Evolutionary conservation across 2,113 vertebrate genomes (phyloP).

Genomic region (Pteronura brasiliensis): DNA sequence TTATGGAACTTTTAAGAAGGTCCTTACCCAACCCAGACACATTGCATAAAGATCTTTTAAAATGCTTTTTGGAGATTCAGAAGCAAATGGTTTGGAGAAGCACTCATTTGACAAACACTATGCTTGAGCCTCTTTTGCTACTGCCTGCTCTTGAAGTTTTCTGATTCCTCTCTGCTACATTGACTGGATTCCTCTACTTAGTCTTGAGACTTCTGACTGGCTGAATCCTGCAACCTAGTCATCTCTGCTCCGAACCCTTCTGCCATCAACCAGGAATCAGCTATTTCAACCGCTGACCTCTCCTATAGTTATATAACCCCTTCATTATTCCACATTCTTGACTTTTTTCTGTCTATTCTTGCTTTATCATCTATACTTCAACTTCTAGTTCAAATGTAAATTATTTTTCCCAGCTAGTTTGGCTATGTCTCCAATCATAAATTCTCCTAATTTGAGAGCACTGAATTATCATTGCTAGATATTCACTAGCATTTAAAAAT

Average conservation of each 20-base stretch:
- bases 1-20: not conserved
- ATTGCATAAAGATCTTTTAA: not conserved
- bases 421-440: not conserved
- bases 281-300: not conserved
- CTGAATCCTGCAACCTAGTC: not conserved
- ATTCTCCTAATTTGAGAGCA: not conserved
- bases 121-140: not conserved
- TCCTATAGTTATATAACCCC: not conserved
- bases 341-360: conserved; percentile 2
- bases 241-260: not conserved
- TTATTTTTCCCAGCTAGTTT: conserved; percentile 1
- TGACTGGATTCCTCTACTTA: not conserved
- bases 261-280: not conserved
- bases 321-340: not conserved
- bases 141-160: not conserved
- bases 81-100: not conserved
- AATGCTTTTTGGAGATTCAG: not conserved
- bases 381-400: not conserved
- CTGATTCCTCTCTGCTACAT: not conserved
- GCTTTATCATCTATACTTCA: not conserved
- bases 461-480: not conserved
- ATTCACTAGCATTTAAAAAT: not conserved
- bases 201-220: not conserved
- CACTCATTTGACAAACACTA: not conserved
- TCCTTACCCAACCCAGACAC: not conserved